Evolutionary conservation across 2,797 vertebrate genomes (phyloP).

Genomic region (Hozukius guyotensis): DNA sequence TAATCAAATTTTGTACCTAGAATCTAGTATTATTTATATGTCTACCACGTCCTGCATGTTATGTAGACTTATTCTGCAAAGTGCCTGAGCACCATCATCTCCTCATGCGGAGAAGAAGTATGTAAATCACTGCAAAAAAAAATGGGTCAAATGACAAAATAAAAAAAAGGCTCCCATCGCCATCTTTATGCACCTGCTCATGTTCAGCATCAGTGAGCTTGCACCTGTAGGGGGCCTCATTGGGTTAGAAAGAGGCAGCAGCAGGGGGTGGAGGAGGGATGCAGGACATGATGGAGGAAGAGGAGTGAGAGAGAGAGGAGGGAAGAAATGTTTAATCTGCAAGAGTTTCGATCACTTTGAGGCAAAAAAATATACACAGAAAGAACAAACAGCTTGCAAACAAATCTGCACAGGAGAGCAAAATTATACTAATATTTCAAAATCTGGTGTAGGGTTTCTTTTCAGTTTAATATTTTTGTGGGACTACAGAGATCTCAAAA

Average conservation of each 20-base stretch:
- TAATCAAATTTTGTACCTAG: background rate
- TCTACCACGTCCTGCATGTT: background rate
- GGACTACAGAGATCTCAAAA: background rate
- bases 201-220: slow-evolving; percentile 49
- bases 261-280: slow-evolving; percentile 37
- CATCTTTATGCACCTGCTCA: slow-evolving; percentile 55
- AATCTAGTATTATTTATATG: background rate
- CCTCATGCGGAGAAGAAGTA: slow-evolving; percentile 9
- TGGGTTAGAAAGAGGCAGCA: slow-evolving; percentile 61
- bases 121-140: slow-evolving; percentile 32
- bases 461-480: background rate
- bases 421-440: background rate
- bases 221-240: slow-evolving; percentile 78
- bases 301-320: background rate
- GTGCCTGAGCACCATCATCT: slow-evolving; percentile 26
- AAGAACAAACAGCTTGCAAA: background rate
- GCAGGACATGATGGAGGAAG: slow-evolving; percentile 19
- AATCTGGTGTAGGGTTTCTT: background rate
- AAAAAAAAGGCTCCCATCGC: slow-evolving; percentile 27
- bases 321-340: background rate
- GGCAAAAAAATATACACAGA: background rate
- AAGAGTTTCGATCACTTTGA: slow-evolving; percentile 5
- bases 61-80: slow-evolving; percentile 24
- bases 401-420: background rate
- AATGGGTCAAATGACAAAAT: slow-evolving; percentile 62